These are phyloP conservation scores for Holothuria leucospilota DNA, from an alignment of 53 echinoderm and acorn worm species.

Conservation along the genomic window DNA sequence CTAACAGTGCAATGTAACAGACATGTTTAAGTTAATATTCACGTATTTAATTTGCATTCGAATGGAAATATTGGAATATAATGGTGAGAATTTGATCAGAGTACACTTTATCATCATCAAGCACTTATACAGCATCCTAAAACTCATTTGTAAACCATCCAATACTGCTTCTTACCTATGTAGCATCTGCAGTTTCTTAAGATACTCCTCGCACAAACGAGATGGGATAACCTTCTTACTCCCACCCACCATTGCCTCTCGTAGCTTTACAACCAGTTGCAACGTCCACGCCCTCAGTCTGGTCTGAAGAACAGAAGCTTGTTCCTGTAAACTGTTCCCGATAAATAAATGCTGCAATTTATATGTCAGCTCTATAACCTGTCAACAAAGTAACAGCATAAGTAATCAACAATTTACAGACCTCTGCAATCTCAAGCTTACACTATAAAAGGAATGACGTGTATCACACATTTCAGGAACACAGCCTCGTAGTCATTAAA, in stretches of 20 bases:
- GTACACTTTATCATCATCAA: not conserved
- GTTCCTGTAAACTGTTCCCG: conserved; percentile 82
- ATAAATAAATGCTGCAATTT: conserved; percentile 90
- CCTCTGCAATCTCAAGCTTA: not conserved
- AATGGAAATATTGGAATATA: no score
- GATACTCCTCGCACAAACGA: conserved; percentile 72
- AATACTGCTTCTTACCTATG: conserved; percentile 67
- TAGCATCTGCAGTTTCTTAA: conserved; percentile 65
- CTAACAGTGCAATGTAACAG: no score
- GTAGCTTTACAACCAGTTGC: conserved; percentile 78
- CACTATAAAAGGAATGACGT: no score
- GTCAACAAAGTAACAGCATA: not conserved
- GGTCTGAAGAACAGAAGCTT: conserved; percentile 79
- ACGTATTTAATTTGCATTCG: no score
- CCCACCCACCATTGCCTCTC: conserved; percentile 69
- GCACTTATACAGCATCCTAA: not conserved
- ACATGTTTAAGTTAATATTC: no score
- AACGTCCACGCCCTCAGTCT: conserved; percentile 91
- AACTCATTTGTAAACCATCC: not conserved
- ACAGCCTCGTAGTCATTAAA: no score
- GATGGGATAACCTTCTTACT: conserved; percentile 63
- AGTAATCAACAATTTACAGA: no score
- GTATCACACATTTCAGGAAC: no score
- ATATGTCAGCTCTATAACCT: conserved; percentile 85
- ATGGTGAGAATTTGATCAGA: no score